A percentile compares a stretch with the other conserved stretches of the same genome.
Conservation (phyloP, 2,797 vertebrate genomes). For the Oreochromis grahami region DNA sequence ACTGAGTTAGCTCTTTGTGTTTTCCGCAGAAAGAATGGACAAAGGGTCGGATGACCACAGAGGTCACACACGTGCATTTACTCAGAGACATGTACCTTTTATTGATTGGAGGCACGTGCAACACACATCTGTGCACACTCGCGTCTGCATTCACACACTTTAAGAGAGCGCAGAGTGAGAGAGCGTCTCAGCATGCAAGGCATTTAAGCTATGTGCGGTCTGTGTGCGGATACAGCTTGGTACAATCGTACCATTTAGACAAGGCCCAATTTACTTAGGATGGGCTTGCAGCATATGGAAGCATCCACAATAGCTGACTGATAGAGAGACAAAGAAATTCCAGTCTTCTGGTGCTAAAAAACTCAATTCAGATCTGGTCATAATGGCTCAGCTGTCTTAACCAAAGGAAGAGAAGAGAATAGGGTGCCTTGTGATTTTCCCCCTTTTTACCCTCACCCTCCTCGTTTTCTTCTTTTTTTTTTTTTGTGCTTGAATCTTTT, state of each 20-base stretch:
- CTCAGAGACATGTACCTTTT: constrained; percentile 52
- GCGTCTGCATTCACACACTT: constrained; percentile 32
- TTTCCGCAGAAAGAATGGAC: constrained; percentile 38
- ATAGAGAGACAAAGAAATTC: constrained; percentile 91
- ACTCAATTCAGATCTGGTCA: constrained; percentile 91
- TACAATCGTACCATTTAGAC: constrained; percentile 87
- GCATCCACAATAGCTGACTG: constrained; percentile 87
- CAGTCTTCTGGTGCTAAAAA: constrained; percentile 85
- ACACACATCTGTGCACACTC: constrained; percentile 39
- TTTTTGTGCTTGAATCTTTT: constrained; percentile 92
- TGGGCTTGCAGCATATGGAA: constrained; percentile 84
- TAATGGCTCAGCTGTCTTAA: constrained; percentile 98
- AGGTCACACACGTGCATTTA: constrained; percentile 54
- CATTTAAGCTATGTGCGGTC: constrained; percentile 73
- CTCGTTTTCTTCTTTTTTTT: constrained; percentile 70
- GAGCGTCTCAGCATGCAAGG: constrained; percentile 63
- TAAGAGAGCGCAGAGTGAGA: constrained; percentile 13
- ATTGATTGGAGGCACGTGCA: constrained; percentile 45
- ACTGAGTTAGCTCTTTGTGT: constrained; percentile 49
- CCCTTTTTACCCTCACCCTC: constrained; percentile 68
- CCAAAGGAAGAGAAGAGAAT: constrained; percentile 94
- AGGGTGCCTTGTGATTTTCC: constrained; percentile 93
- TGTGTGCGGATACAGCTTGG: constrained; percentile 68
- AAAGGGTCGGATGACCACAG: constrained; percentile 51
- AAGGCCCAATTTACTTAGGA: constrained; percentile 87